Evolutionary conservation across 2,113 vertebrate species (phyloP).

Genomic region (Ondatra zibethicus): DNA sequence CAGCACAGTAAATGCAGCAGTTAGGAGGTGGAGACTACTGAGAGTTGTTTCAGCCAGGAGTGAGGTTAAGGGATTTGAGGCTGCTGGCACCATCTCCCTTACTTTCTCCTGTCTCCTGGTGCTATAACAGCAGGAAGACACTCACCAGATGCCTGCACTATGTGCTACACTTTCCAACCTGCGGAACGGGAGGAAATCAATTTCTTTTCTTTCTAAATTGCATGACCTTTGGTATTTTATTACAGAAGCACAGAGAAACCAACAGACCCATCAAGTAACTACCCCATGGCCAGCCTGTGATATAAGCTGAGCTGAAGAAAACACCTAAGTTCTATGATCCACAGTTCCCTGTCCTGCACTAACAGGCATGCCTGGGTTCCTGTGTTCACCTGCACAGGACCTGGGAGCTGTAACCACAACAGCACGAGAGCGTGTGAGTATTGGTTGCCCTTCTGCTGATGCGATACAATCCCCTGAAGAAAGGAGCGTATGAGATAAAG

Average conservation of each 20-base stretch:
- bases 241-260: neutral
- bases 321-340: neutral
- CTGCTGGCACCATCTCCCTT: no score
- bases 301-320: neutral
- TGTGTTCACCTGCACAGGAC: no score
- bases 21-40: neutral
- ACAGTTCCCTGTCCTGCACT: neutral
- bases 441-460: neutral
- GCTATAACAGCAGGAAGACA: no score
- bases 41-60: neutral
- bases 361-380: accelerated
- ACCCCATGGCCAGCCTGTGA: neutral
- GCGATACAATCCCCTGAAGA: neutral
- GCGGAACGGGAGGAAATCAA: neutral
- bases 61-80: neutral
- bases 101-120: neutral
- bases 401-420: neutral
- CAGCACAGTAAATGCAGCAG: no score
- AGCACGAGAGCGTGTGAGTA: neutral
- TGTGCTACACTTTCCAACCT: neutral
- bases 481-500: neutral
- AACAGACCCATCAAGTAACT: neutral
- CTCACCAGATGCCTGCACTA: neutral
- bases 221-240: neutral
- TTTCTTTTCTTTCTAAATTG: neutral